Base-by-base conservation (phyloP, 2,888 invertebrate genomes). In the Seira ritae region DNA sequence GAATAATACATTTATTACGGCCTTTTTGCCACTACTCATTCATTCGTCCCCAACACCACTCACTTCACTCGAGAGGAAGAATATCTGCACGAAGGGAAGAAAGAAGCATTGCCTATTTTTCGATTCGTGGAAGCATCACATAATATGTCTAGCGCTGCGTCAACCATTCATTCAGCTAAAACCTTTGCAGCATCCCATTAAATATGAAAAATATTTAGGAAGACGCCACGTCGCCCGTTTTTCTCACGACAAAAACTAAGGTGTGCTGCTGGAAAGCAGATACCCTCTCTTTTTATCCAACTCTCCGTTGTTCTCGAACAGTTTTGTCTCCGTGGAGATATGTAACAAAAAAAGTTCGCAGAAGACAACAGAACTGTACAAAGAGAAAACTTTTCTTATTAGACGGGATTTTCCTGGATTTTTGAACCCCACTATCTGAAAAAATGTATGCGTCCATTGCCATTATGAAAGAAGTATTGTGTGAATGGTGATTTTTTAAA, bases 311-410 rank as follows among this genome's bases (percentile, higher is more conserved):
- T 50, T 50, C 15, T 50, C 3, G 15, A 50, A n/a, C 3, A 50
- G 12, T 50, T 15, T 2, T 8, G 50, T 50, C 50, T 15, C 50
- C 12, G 15, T 15, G 12, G 50, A 15, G 50, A 50, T 31, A 50
- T 50, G 8, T 31, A n/a, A 15, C 12, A n/a, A 50, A n/a, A 50
- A 72, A 42, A 73, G 10, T 20, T n/a, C 24, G 19, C 2, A 17
- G 22, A 72, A 72, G 55, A 73, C 42, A 73, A 42, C 31, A 62
- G 42, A 62, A 3, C 62, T 17, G 22, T 60, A 10, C 68, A 68
- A 37, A 68, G 24, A 24, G 65, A 42, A 42, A 79, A 79, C 46
- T 79, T 79, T 79, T 79, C 65, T 23, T 79, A 79, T 79, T 80
- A 50, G 19, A 68, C 17, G 68, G 55, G 79, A 80, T 80, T 80